A percentile compares a stretch with the other conserved stretches of the same genome.
phyloP scores from a whole-genome alignment of 2,888 invertebrate genomes.

The Itoplectis maculator region DNA sequence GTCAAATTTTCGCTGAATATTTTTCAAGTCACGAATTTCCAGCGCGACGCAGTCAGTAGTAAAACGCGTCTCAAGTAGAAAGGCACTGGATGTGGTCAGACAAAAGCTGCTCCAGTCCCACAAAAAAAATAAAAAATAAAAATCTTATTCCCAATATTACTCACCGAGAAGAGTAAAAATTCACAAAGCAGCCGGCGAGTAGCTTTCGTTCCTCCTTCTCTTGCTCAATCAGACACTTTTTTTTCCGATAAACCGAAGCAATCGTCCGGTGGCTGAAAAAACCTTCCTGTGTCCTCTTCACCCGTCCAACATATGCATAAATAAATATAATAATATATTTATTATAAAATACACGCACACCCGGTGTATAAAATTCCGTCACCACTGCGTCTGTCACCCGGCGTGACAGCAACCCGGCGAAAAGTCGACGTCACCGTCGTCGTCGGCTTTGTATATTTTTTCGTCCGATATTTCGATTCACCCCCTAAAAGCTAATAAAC shows the following conservation, averaged over 20 bases:
- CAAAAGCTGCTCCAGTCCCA: not conserved
- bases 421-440: slow-evolving; percentile 2
- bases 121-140: not conserved
- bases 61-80: not conserved
- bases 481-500: slow-evolving; percentile 5
- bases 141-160: slow-evolving; percentile 10
- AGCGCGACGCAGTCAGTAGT: too few species aligned
- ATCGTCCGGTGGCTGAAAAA: slow-evolving; percentile 16
- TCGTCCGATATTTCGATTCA: slow-evolving; percentile 21
- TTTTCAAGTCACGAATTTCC: too few species aligned
- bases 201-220: slow-evolving; percentile 3
- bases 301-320: not conserved
- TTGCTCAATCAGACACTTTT: slow-evolving; percentile 23
- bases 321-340: not conserved
- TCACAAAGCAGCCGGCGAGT: not conserved
- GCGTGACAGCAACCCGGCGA: slow-evolving; percentile 6
- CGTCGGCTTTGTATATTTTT: not conserved
- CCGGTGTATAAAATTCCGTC: not conserved
- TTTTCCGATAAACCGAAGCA: not conserved
- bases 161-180: slow-evolving; percentile 52
- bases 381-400: slow-evolving; percentile 18
- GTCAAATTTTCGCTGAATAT: too few species aligned
- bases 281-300: not conserved
- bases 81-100: slow-evolving; percentile 32
- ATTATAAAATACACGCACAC: not conserved